phyloP scores from a whole-genome alignment of 1,140 invertebrate species.

The Eubasilissa regina region DNA sequence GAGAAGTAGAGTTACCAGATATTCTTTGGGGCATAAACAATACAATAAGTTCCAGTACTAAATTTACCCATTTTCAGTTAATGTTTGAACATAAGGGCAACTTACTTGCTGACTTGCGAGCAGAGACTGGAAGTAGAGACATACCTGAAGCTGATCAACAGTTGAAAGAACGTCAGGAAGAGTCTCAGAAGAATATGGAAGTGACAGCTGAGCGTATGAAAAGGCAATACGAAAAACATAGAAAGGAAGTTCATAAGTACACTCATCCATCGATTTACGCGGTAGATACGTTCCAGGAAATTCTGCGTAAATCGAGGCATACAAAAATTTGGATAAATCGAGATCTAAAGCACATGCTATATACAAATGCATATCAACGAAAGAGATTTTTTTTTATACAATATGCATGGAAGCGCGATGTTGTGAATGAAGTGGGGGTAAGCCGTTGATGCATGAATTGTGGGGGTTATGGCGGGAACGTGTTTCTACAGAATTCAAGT shows the following conservation, averaged over 20 bases:
- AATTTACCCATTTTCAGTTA: not conserved
- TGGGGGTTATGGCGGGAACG: no score
- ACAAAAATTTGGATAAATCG: no score
- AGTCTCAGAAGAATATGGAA: not conserved
- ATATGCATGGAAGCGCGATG: no score
- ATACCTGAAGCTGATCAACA: not conserved
- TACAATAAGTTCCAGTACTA: constrained; percentile 7
- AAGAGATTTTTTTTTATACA: no score
- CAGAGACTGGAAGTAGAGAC: not conserved
- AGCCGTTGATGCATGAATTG: no score
- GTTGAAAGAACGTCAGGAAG: not conserved
- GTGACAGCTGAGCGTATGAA: constrained; percentile 3
- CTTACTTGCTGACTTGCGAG: not conserved
- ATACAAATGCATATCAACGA: no score
- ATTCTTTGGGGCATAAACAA: not conserved
- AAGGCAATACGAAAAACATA: not conserved
- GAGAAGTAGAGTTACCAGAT: not conserved
- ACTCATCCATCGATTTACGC: no score
- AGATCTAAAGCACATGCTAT: no score
- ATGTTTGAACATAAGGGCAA: not conserved
- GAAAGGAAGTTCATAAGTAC: not conserved
- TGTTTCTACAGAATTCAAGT: no score
- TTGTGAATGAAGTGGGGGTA: no score
- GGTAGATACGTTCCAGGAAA: no score
- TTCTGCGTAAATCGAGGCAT: no score